Base-by-base conservation (phyloP, 2,113 vertebrate species). In the Fulmarus glacialis region DNA sequence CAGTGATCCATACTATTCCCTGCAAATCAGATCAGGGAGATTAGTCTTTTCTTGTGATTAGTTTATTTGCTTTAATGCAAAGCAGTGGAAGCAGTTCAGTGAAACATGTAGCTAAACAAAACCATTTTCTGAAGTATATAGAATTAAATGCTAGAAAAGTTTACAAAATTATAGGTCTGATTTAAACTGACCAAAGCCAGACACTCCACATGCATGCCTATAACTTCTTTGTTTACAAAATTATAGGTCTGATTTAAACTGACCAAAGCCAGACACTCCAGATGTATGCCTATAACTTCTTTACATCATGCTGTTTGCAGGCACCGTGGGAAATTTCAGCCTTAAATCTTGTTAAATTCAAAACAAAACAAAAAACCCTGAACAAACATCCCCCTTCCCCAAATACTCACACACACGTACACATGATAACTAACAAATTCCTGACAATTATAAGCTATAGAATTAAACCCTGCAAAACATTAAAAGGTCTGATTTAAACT, bases 61-160 rank as follows among this genome's bases (percentile, higher is more conserved):
- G 47, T 95, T 92, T 94, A 92, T 96, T 96, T 96, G 60, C 43
- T 94, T 91, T 87, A 95, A 97, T 90, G 82, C 47, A 97, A 93
- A 97, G 63, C 60, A 75, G 26, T 40, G 70, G 89, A 94, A 92
- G 70, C 50, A 40, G 71, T 62, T 71, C 38, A 86, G 38, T 62
- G 47, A 74, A 90, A 94, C 66, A 34, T 11, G 66, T 15, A 85
- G 36, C 82, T 66, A 87, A 87, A 87, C 36, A 91, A 93, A 95
- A 42, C 8, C 20, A 5, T 68, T 93, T 94, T 80, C 83, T 18
- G 12, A 95, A 81, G 38, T 29, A 74, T 50, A 74, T 6, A 43
- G 50, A 78, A 87, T 84, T 89, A 88, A 94, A 74, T 86, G 43
- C 22, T 70, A 58, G 26, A 59, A 75, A 82, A 81, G 62, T 79